Evolutionary conservation across 2,888 invertebrate species (phyloP), one percentile per base, ranked within the genome.

Genomic region (Temnothorax unifasciatus): DNA sequence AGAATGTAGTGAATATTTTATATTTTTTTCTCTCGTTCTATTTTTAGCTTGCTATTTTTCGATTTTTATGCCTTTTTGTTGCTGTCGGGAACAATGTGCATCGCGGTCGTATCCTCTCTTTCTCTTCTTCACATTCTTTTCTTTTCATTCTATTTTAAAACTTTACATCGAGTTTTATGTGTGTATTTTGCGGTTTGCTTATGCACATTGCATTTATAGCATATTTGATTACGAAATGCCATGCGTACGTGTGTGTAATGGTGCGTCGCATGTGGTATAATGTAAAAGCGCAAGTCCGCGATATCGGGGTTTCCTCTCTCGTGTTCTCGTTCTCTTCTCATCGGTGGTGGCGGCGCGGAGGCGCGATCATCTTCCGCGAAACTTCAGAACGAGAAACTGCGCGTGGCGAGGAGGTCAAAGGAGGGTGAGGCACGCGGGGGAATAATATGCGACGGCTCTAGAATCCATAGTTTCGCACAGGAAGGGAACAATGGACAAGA

Each of bases 401-500:
- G 74, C 57, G 52, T 29, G 68, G 25, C 41, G 50, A 71, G 82
- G 59, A 69, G 82, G 73, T 54, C 69, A 66, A 64, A 82, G 57
- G 86, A 68, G 85, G 59, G 59, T 50, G 82, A 69, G 69, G 57
- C 74, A 82, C 83, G 79, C 83, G 79, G 85, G 85, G 89, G 86
- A 91, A 89, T 90, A 91, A 90, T 90, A 87, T 87, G 90, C 86
- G 85, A 85, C 86, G 86, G 89, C 87, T 89, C 88, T 82, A 86
- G 90, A 91, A 91, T 92, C 86, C 88, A 69, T 88, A 90, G 89
- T 90, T 90, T 90, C 89, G 88, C 86, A 79, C 88, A 88, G 74
- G 41, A 44, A 83, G 90, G 86, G 91, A 91, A 92, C 92, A 92
- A 92, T 92, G 88, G 89, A 87, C 87, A 89, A 92, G 92, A 92